Percentiles rank a stretch among this genome's conserved stretches.
Evolutionary conservation across 2,797 vertebrate species (phyloP).

Genomic region (Mus spretus): DNA sequence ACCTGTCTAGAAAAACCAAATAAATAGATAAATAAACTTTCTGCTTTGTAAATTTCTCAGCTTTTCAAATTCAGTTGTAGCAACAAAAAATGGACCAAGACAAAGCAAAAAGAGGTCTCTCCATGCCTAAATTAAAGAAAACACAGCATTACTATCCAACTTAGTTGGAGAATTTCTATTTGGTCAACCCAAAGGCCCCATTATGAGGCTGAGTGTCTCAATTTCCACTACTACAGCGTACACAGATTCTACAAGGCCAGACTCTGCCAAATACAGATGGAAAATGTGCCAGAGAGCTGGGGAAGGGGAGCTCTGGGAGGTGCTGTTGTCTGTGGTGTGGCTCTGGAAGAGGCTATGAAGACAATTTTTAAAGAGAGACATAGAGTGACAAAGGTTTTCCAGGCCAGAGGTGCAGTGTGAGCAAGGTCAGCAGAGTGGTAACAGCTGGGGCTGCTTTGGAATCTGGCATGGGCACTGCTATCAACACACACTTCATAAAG

Average conservation of each 20-base stretch:
- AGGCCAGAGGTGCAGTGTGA: background rate
- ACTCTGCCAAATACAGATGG: background rate
- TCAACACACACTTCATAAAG: background rate
- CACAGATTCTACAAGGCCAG: background rate
- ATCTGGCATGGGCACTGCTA: background rate
- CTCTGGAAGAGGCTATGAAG: background rate
- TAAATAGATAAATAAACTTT: background rate
- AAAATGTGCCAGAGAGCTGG: too few species aligned
- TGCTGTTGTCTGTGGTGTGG: background rate
- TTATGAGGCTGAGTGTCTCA: background rate
- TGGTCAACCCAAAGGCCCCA: background rate
- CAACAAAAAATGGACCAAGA: background rate
- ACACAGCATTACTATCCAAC: background rate
- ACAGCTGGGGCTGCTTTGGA: background rate
- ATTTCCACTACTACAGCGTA: background rate
- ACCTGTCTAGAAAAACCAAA: background rate
- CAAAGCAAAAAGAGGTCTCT: conserved; percentile 4
- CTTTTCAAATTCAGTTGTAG: background rate
- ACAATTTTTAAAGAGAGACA: background rate
- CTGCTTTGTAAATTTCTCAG: background rate
- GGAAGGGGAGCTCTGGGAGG: background rate
- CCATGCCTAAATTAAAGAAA: conserved; percentile 5
- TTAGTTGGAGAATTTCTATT: conserved; percentile 39
- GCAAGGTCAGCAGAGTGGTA: too few species aligned
- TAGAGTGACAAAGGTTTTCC: background rate